phyloP scores from a whole-genome alignment of 2,888 invertebrate genomes.

The Hymenopus coronatus region DNA sequence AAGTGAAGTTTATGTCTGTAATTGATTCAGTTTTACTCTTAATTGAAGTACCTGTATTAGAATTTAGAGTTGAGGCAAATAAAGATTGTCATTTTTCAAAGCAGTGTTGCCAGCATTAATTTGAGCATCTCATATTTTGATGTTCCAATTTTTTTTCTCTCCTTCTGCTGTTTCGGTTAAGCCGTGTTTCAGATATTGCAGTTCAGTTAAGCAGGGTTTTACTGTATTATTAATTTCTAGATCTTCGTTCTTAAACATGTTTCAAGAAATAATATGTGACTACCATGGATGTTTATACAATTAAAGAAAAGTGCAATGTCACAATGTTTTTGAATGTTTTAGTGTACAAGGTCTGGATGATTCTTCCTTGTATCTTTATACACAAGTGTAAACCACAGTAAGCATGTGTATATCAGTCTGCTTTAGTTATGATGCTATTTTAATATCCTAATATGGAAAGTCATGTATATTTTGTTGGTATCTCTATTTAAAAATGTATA shows the following conservation, averaged over 20 bases:
- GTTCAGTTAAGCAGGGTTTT: too few relatives aligned
- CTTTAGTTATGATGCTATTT: not conserved
- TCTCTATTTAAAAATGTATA: not conserved
- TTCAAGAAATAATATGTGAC: not conserved
- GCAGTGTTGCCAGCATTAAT: too few relatives aligned
- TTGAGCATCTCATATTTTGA: too few relatives aligned
- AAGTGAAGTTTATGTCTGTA: too few relatives aligned
- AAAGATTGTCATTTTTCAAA: too few relatives aligned
- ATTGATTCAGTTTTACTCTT: too few relatives aligned
- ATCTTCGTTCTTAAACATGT: not conserved
- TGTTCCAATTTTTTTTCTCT: too few relatives aligned
- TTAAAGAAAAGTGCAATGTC: not conserved
- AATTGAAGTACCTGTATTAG: too few relatives aligned
- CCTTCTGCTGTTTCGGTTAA: too few relatives aligned
- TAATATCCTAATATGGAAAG: not conserved
- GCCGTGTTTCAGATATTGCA: too few relatives aligned
- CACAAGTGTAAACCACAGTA: not conserved
- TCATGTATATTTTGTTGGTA: conserved; percentile 9
- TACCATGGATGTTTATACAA: not conserved
- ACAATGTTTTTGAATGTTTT: not conserved
- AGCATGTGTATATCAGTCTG: not conserved
- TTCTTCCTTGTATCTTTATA: not conserved
- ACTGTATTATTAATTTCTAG: not conserved
- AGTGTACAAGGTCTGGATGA: not conserved
- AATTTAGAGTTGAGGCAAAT: too few relatives aligned